Evolutionary conservation across 2,888 invertebrate genomes (phyloP), one percentile per base, ranked within the genome.

Genomic region (Mesorhabditis sp.): DNA sequence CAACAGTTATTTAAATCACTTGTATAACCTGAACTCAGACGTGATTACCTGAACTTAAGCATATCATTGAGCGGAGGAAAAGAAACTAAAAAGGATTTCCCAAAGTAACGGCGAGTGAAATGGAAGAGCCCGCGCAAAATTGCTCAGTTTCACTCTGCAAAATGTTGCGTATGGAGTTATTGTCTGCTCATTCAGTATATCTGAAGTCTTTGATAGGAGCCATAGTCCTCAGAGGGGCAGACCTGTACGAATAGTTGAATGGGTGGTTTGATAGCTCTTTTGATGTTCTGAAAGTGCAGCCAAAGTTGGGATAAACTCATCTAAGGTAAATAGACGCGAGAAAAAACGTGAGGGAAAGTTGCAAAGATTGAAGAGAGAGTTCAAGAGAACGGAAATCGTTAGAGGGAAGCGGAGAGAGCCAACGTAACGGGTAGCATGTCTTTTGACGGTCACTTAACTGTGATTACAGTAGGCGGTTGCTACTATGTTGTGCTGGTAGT

Each of bases 271-370:
- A 64, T 74, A 76, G 85, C 84, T 87, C 86, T 87, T 86, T 83
- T 88, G 88, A 89, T 89, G 89, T 89, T 88, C 89, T 89, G 89
- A 87, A 88, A 90, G 87, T 89, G 89, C 89, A 89, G 88, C 89
- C 87, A 88, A 86, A 90, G 90, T 87, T 83, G 87, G 89, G 89
- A 88, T 90, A 86, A 88, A 88, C 90, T 90, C 90, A 90, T 90
- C 88, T 80, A 87, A 87, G 88, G 88, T 87, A 89, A 90, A 89
- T n/a, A 89, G 89, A 90, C n/a, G n/a, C n/a, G n/a, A n/a, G n/a
- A n/a, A n/a, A n/a, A n/a, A n/a, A n/a, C n/a, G n/a, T n/a, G n/a
- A n/a, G n/a, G n/a, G n/a, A n/a, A n/a, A n/a, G n/a, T n/a, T n/a
- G n/a, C n/a, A n/a, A n/a, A n/a, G n/a, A n/a, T n/a, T n/a, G n/a